Evolutionary conservation across 2,888 invertebrate species (phyloP).

Genomic region (Lathronympha strigana): DNA sequence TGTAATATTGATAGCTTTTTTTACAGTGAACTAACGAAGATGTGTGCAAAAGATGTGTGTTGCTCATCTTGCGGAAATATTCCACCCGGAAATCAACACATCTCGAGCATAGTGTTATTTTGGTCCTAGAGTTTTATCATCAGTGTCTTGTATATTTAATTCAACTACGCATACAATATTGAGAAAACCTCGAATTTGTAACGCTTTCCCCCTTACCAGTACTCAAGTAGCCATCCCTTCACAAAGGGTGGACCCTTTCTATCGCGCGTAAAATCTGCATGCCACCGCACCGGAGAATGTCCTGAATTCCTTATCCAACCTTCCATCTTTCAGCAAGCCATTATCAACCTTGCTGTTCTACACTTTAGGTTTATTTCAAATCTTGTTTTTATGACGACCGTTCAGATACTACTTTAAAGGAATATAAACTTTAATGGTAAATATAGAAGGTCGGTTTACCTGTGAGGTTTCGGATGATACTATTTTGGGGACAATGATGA

Average conservation of each 20-base stretch:
- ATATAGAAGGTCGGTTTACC: not conserved
- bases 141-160: no score
- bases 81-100: no score
- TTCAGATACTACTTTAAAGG: not conserved
- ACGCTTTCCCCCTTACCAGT: constrained; percentile 16
- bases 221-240: constrained; percentile 27
- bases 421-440: not conserved
- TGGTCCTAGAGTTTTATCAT: no score
- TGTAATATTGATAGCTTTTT: no score
- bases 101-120: no score
- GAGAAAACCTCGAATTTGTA: not conserved
- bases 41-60: no score
- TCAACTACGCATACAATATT: no score
- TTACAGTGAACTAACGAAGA: no score
- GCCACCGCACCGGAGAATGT: constrained; percentile 17
- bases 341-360: not conserved
- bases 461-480: not conserved
- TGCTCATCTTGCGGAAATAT: no score
- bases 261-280: constrained; percentile 36
- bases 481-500: constrained; percentile 12
- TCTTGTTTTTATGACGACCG: not conserved
- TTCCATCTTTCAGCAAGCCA: constrained; percentile 1
- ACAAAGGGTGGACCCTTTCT: constrained; percentile 30
- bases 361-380: not conserved
- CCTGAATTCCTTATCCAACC: constrained; percentile 16